Evolutionary conservation across 2,113 vertebrate species (phyloP).

Genomic region (Fukomys damarensis): DNA sequence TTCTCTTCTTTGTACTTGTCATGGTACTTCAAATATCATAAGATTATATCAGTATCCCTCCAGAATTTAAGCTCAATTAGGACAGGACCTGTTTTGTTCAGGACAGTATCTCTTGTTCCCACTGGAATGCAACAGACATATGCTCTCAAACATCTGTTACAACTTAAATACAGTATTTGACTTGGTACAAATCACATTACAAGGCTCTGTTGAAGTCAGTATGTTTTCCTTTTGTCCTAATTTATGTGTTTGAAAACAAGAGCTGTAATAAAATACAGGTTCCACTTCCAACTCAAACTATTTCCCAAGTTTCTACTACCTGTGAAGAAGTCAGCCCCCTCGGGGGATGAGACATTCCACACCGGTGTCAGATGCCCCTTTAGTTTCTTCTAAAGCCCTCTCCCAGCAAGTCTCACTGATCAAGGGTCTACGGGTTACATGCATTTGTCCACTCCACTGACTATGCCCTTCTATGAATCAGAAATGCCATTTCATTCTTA

Average conservation of each 20-base stretch:
- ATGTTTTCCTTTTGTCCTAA: not conserved
- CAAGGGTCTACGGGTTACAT: not conserved
- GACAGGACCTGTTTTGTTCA: not conserved
- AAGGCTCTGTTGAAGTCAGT: not conserved
- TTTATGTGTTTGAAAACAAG: slow-evolving; percentile 6
- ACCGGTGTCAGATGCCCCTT: not conserved
- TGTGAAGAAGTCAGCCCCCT: not conserved
- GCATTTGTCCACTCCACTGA: not conserved
- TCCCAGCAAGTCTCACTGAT: not conserved
- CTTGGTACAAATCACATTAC: not conserved
- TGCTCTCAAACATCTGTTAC: not conserved
- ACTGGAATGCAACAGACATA: not conserved
- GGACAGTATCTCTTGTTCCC: not conserved
- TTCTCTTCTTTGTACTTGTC: not conserved
- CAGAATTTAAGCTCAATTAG: not conserved
- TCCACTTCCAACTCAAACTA: not conserved
- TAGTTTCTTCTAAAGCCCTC: not conserved
- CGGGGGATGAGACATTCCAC: not conserved
- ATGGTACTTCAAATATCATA: not conserved
- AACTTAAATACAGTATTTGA: not conserved
- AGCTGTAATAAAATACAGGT: not conserved
- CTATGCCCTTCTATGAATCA: not conserved
- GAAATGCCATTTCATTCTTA: not conserved
- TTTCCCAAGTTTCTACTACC: not conserved
- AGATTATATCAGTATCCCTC: no score